Evolutionary conservation across 2,797 vertebrate species (phyloP).

Genomic region (Psittacula echo): DNA sequence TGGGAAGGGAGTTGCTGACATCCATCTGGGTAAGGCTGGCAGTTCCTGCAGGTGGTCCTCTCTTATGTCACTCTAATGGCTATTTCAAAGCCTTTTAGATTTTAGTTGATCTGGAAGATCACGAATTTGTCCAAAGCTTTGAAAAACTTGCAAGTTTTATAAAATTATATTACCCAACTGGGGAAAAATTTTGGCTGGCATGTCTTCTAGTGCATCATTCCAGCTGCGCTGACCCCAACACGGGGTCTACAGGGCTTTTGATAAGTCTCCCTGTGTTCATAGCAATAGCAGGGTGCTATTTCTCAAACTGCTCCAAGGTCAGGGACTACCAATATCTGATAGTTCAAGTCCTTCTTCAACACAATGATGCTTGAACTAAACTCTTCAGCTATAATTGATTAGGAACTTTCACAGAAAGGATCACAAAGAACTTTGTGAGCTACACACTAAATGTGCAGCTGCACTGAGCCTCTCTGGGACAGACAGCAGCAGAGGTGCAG

Average conservation of each 20-base stretch:
- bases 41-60: neutral
- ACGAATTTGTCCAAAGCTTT: neutral
- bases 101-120: neutral
- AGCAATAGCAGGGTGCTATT: neutral
- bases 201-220: neutral
- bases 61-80: neutral
- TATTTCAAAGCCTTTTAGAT: neutral
- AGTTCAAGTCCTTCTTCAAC: neutral
- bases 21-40: neutral
- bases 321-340: neutral
- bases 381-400: neutral
- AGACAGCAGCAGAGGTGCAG: neutral
- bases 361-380: neutral
- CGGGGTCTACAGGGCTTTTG: rapidly evolving
- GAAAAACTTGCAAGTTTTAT: neutral
- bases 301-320: neutral
- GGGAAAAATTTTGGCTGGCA: neutral
- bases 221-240: neutral
- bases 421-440: neutral
- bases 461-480: neutral
- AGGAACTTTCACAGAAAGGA: neutral
- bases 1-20: neutral
- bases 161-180: neutral
- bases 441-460: neutral
- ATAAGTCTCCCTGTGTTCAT: neutral